phyloP scores from a whole-genome alignment of 64 coral and sea anemone genomes.

The Cladopsammia gracilis region DNA sequence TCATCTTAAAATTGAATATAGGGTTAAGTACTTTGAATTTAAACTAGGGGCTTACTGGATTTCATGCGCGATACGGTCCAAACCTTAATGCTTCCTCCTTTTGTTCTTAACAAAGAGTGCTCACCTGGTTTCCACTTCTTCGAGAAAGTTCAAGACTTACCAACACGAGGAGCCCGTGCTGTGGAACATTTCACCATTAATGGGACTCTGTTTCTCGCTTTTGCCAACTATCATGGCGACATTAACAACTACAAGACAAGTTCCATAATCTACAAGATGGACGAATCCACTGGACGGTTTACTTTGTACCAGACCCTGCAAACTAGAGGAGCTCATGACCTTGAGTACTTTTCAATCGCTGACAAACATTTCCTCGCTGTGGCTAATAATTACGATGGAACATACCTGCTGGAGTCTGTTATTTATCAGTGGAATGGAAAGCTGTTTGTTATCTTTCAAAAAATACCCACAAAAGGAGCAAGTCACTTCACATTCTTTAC shows the following conservation, averaged over 20 bases:
- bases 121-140: conserved; percentile 1
- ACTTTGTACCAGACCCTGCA: background rate
- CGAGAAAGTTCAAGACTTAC: conserved; percentile 31
- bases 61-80: background rate
- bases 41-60: too few relatives aligned
- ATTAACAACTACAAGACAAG: background rate
- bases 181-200: conserved; percentile 11
- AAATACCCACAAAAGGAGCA: background rate
- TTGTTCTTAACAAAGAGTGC: background rate
- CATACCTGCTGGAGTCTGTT: background rate
- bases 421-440: conserved; percentile 11
- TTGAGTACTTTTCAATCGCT: background rate
- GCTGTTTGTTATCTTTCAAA: conserved; percentile 10
- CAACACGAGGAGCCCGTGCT: background rate
- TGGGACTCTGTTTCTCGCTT: background rate
- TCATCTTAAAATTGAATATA: too few relatives aligned
- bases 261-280: background rate
- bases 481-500: background rate
- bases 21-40: too few relatives aligned
- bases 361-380: conserved; percentile 18
- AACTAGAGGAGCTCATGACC: background rate
- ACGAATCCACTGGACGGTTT: background rate
- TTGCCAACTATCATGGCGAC: background rate
- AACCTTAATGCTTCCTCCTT: background rate
- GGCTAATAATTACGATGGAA: background rate